These are phyloP conservation scores for Pipistrellus nathusii DNA, from an alignment of 2,797 vertebrate species.

Conservation along the genomic window DNA sequence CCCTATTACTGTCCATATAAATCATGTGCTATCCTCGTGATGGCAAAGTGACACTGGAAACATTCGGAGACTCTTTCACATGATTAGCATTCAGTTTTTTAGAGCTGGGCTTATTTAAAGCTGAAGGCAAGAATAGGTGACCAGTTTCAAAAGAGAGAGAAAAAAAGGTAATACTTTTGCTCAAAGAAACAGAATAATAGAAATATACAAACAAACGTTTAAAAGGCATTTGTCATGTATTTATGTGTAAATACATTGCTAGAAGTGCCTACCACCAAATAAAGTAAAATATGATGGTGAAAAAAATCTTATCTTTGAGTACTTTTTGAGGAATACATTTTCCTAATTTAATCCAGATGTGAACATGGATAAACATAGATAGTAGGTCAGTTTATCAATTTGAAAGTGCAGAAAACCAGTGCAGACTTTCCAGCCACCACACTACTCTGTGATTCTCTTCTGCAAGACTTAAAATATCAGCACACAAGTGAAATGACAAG, in stretches of 20 bases:
- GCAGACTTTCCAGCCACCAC: not conserved
- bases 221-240: conserved; percentile 2
- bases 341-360: conserved; percentile 58
- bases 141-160: not conserved
- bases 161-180: not conserved
- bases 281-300: not conserved
- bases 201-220: not conserved
- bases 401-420: not conserved
- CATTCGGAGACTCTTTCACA: not conserved
- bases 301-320: not conserved
- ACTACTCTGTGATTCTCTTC: conserved; percentile 3
- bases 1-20: not conserved
- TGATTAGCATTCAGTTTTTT: not conserved
- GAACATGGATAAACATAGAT: conserved; percentile 33
- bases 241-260: not conserved
- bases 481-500: conserved; percentile 12
- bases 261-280: not conserved
- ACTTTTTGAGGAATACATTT: conserved; percentile 28
- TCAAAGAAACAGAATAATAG: not conserved
- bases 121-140: not conserved
- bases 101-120: not conserved
- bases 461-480: not conserved
- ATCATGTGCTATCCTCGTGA: not conserved
- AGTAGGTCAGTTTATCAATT: conserved; percentile 4
- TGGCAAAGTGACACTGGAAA: not conserved